phyloP scores from a whole-genome alignment of 2,888 invertebrate genomes.

The Horisme vitalbata region DNA sequence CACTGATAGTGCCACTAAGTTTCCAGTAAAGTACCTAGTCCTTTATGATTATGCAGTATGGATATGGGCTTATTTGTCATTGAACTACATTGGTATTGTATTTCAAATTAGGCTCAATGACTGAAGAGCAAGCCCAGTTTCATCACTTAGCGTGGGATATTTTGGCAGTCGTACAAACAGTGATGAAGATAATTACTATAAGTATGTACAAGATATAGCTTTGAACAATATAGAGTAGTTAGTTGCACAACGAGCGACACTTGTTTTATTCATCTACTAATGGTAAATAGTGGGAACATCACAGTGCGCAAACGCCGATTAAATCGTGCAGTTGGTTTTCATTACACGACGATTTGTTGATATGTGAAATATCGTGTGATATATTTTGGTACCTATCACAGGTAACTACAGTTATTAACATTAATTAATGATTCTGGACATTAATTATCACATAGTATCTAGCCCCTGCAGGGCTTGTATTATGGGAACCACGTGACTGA shows the following conservation, averaged over 20 bases:
- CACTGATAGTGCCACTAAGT: no score
- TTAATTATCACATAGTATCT: no score
- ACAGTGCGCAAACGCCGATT: conserved; percentile 19
- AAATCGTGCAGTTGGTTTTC: conserved; percentile 25
- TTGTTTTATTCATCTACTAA: conserved; percentile 44
- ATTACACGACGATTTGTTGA: conserved; percentile 7
- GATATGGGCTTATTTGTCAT: no score
- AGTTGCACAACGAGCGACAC: conserved; percentile 40
- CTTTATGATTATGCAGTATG: no score
- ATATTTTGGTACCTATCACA: no score
- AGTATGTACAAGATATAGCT: neutral
- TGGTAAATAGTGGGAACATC: conserved; percentile 38
- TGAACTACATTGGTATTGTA: no score
- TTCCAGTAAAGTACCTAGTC: no score
- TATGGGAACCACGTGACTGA: no score
- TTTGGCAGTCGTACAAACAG: conserved; percentile 7
- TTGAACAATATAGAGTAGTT: conserved; percentile 22
- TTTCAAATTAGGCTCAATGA: neutral
- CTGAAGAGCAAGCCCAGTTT: neutral
- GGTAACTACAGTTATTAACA: no score
- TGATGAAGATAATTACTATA: conserved; percentile 11
- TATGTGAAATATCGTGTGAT: no score
- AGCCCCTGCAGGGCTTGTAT: no score
- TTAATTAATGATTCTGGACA: no score
- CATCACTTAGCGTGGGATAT: conserved; percentile 19